Evolutionary conservation across 2,113 vertebrate genomes (phyloP), one percentile per base, ranked within the genome.

Genomic region (Anhinga rufa): DNA sequence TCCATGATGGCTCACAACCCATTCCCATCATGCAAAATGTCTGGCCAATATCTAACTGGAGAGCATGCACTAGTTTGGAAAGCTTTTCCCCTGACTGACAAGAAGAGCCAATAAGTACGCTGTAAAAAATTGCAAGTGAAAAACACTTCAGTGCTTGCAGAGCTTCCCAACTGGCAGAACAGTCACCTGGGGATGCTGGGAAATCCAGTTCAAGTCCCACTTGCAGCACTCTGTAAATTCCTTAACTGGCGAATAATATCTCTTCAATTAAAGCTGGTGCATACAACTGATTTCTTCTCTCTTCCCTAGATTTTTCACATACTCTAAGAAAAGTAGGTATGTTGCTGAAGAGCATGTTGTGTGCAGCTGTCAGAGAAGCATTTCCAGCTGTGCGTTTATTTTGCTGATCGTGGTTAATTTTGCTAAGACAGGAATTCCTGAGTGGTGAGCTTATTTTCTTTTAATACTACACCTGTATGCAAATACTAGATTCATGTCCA

Each of bases 391-490:
- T 25, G 57, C 14, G 0, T 81, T 82, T 85, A 72, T 76, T 94
- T 85, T 95, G 79, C 84, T 93, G 91, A 87, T 88, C 49, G 36
- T 88, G 75, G 62, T 88, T 95, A 93, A 87, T 96, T 92, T 95
- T 89, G 93, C 92, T 71, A 88, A 91, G 76, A 78, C 25, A 78
- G 42, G 68, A 96, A 96, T 95, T 97, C 82, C 87, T 95, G 76
- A 93, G 71, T 44, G 54, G 60, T 90, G 92, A 95, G 87, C 44
- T 94, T 71, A 80, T 58, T 96, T 77, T 79, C 84, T 93, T 91
- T 93, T 62, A 94, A 82, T 77, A 64, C 38, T 78, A 94, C 94
- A 97, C 90, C 95, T 96, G 93, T 89, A 95, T 92, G 93, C 91
- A 96, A 95, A 96, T 92, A 69, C 25, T 29, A 36, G n/a, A 76